Conservation (phyloP, 2,888 invertebrate genomes). For the Pristionchus mayeri region DNA sequence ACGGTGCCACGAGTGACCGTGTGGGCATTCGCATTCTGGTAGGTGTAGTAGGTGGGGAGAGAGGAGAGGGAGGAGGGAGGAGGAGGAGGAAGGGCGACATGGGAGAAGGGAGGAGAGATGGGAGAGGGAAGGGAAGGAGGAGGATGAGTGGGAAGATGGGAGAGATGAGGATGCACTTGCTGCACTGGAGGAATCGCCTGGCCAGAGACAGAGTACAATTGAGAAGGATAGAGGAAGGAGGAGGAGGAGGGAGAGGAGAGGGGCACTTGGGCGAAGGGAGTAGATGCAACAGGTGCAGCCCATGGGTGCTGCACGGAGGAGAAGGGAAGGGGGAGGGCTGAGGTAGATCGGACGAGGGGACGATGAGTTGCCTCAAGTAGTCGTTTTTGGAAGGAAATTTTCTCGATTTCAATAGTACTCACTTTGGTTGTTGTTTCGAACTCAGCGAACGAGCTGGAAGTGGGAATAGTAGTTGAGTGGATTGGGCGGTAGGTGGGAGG, state of each 20-base stretch:
- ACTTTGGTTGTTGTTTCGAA: neutral
- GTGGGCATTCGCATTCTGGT: constrained; percentile 46
- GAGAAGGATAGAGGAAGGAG: neutral
- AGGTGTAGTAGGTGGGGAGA: constrained; percentile 27
- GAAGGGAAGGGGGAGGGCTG: constrained; percentile 27
- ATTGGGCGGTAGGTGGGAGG: neutral
- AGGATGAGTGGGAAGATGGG: neutral
- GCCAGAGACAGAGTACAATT: constrained; percentile 44
- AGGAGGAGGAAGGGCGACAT: neutral
- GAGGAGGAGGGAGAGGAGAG: constrained; percentile 27
- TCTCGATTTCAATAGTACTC: neutral
- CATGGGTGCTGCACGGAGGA: neutral
- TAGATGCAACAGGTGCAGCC: neutral
- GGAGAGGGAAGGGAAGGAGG: neutral
- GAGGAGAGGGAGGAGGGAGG: neutral
- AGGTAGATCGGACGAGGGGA: neutral
- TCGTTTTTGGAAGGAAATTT: neutral
- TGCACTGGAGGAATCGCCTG: constrained; percentile 47
- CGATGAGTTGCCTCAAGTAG: neutral
- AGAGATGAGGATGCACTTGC: neutral
- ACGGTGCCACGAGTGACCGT: constrained; percentile 12
- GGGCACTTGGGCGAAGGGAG: neutral
- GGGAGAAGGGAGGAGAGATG: neutral
- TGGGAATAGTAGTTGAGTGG: neutral
- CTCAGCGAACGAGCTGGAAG: constrained; percentile 11